Conservation (phyloP, 2,888 invertebrate genomes). For the Stomorhina lunata region DNA sequence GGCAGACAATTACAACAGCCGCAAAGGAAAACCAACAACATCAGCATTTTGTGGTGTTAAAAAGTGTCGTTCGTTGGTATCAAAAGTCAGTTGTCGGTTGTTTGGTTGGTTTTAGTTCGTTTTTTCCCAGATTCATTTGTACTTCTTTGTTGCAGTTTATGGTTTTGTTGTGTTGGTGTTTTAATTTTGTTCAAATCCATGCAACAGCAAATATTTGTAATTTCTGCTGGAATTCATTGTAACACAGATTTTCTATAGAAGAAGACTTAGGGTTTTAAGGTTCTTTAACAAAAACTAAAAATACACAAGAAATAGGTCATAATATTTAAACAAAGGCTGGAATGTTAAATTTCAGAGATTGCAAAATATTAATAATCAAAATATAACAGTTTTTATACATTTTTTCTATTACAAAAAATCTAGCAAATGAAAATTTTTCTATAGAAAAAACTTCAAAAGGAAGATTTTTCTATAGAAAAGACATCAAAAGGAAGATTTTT, state of each 20-base stretch:
- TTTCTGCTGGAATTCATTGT: conserved; percentile 17
- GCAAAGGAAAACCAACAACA: conserved; percentile 24
- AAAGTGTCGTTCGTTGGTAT: conserved; percentile 13
- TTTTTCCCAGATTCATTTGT: neutral
- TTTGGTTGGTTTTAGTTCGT: neutral
- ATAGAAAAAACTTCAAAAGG: too few relatives aligned
- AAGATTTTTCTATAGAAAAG: too few relatives aligned
- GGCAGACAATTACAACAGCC: neutral
- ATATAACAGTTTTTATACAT: too few relatives aligned
- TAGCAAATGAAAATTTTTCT: too few relatives aligned
- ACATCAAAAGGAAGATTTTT: too few relatives aligned
- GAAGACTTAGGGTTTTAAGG: neutral
- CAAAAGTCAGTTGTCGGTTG: conserved; percentile 15
- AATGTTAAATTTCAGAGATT: too few relatives aligned
- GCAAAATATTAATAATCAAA: too few relatives aligned
- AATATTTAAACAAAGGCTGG: too few relatives aligned
- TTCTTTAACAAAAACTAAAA: too few relatives aligned
- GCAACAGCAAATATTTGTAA: conserved; percentile 5
- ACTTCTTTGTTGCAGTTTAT: neutral
- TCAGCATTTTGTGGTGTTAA: conserved; percentile 27
- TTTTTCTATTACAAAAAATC: too few relatives aligned
- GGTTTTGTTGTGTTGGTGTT: neutral
- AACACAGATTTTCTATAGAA: conserved; percentile 15
- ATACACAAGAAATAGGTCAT: too few relatives aligned
- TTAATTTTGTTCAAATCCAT: neutral